Base-by-base conservation (phyloP, 2,113 vertebrate species). In the Forbesichthys agassizii region DNA sequence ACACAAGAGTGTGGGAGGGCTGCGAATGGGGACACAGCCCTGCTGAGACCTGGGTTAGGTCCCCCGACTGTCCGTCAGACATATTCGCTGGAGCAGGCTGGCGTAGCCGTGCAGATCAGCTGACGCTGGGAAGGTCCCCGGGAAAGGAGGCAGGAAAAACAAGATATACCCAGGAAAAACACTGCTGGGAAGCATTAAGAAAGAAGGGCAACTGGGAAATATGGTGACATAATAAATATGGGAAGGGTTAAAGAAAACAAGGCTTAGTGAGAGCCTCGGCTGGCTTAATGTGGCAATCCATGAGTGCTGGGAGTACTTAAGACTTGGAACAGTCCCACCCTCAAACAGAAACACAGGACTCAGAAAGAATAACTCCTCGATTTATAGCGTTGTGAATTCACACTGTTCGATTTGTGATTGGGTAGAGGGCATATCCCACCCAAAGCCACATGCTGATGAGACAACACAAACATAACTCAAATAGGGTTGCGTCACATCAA, bases 381-480 rank as follows among this genome's bases (percentile, higher is more conserved):
- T 67, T 77, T 66, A 5, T 18, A 55, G 84, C 53, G 53, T 42
- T 65, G 53, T 48, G 57, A 74, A 80, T 73, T 71, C 10, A 18
- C n/a, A 61, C 49, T 47, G 51, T 52, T 78, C 1, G 59, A 36
- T 71, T 48, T 63, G 55, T 62, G 67, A 67, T 76, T 62, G 60
- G 59, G 58, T 33, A 66, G 27, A 27, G 68, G 46, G 55, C 33
- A 18, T 61, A 66, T 79, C 64, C 77, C 71, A 71, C 69, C 79
- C 86, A 68, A 88, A 87, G 80, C 79, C 0, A 84, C 73, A 87
- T 87, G 85, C 84, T 66, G 77, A 76, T 1, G 12, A 64, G 65
- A 78, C 69, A 71, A 78, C 68, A 72, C 55, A 62, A 72, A 73
- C 78, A 70, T 80, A 78, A 84, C 49, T 88, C 78, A 80, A 74